Conservation (phyloP, 2,113 vertebrate genomes). For the Sylvicapra grimmia region DNA sequence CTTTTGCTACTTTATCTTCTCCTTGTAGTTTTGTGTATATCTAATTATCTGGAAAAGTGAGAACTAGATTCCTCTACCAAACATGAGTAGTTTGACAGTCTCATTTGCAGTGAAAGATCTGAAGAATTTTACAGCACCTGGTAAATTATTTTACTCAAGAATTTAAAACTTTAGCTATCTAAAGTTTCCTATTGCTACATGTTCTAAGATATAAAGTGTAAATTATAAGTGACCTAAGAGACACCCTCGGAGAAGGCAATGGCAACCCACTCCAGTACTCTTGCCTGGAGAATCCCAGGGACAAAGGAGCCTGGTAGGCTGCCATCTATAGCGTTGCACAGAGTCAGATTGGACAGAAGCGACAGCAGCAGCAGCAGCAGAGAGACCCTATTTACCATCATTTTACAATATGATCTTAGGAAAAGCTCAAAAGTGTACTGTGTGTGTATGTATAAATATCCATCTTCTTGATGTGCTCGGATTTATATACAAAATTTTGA, state of each 20-base stretch:
- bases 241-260: background rate
- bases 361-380: background rate
- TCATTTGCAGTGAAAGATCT: background rate
- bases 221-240: background rate
- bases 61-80: background rate
- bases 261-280: background rate
- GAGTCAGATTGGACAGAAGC: rapidly evolving
- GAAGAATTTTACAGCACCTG: background rate
- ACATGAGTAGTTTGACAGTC: background rate
- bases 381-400: background rate
- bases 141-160: background rate
- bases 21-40: too few relatives aligned
- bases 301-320: background rate
- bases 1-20: too few relatives aligned
- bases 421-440: background rate
- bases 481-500: background rate
- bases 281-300: background rate
- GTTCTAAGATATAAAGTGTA: background rate
- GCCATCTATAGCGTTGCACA: rapidly evolving
- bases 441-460: too few relatives aligned
- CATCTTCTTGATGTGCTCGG: background rate
- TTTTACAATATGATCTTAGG: background rate
- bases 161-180: background rate
- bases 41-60: background rate
- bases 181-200: background rate